Evolutionary conservation across 2,888 invertebrate species (phyloP).

Genomic region (Eudasyphora cyanicolor): DNA sequence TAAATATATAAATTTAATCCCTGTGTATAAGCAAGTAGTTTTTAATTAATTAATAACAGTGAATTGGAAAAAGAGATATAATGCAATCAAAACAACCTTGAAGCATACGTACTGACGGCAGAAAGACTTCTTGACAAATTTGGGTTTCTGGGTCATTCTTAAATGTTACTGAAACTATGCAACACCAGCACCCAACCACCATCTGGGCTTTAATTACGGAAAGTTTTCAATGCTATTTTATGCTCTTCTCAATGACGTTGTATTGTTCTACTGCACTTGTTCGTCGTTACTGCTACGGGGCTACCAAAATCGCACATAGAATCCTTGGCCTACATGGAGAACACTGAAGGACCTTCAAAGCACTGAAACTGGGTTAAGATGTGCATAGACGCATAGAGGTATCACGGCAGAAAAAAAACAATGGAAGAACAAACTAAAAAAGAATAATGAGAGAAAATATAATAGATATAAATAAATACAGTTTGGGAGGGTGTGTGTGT

Average conservation of each 20-base stretch:
- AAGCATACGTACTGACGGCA: neutral
- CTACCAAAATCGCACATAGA: constrained; percentile 7
- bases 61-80: too few relatives aligned
- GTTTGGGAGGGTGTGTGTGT: too few relatives aligned
- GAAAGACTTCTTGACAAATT: neutral
- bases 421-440: neutral
- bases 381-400: constrained; percentile 3
- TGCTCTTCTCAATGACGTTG: constrained; percentile 52
- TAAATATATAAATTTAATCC: too few relatives aligned
- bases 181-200: neutral
- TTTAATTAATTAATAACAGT: too few relatives aligned
- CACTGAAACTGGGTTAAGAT: constrained; percentile 52
- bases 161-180: constrained; percentile 1
- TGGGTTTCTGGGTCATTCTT: constrained; percentile 27
- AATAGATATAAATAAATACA: neutral
- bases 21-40: too few relatives aligned
- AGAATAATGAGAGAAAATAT: neutral
- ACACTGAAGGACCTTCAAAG: constrained; percentile 55
- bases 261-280: constrained; percentile 48
- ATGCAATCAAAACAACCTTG: neutral
- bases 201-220: neutral
- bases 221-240: constrained; percentile 33
- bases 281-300: constrained; percentile 12
- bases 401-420: constrained; percentile 38
- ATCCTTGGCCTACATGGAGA: constrained; percentile 55